Evolutionary conservation across 2,888 invertebrate genomes (phyloP), one percentile per base, ranked within the genome.

Genomic region (Cephus rjabovi): DNA sequence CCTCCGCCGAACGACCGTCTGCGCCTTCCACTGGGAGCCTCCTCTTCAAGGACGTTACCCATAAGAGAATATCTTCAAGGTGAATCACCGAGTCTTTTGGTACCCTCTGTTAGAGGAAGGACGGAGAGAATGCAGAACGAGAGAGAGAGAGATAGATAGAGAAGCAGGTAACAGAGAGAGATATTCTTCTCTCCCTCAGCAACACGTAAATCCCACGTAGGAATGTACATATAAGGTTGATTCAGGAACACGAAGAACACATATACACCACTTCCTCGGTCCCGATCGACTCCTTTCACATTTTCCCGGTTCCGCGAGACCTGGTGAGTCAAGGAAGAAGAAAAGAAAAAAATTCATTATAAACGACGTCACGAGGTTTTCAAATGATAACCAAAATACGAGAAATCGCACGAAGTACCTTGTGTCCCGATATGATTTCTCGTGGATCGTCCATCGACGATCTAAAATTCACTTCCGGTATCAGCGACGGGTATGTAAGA

Each of bases 21-120:
- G 56, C 23, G 56, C 56, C 56, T 56, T 56, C 56, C 56, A 56
- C 56, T 23, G 56, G 56, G 23, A 56, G 71, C 71, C 33, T 12
- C 77, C 79, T 78, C 77, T 77, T 79, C 86, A 87, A 87, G 87
- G 83, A 86, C 86, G 85, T 83, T 83, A 81, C 82, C 83, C 85
- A 81, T 76, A 86, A 85, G 82, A 86, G 84, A 83, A 87, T 87
- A 86, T 88, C 87, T 87, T 86, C 86, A 84, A 88, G 86, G 86
- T 88, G 85, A 89, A 86, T 88, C 86, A 86, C 83, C 83, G 81
- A 79, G 82, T 80, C 80, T 81, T 79, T 77, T 77, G 81, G 71
- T 56, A 23, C 71, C 71, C 71, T 31, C 31, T 1, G 12, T 11
- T 11, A 71, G 71, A 34, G 31, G 33, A 31, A 33, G 15, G 40